Evolutionary conservation across 2,797 vertebrate species (phyloP), one percentile per base, ranked within the genome.

Genomic region (Lophotriccus pileatus): DNA sequence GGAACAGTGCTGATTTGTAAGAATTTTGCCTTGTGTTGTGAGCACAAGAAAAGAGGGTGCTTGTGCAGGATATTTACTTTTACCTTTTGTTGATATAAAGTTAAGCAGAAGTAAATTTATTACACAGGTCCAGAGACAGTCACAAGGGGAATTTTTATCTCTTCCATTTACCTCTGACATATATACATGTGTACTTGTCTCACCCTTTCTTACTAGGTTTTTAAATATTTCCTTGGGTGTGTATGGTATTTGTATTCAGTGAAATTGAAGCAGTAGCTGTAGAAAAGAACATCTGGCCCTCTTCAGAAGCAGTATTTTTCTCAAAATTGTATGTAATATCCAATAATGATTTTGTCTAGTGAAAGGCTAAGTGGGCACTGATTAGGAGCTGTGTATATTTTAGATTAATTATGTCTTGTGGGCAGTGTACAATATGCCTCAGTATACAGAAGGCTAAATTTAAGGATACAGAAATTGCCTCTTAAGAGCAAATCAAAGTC

Each of bases 321-420:
- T 77, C 60, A 58, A 82, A 97, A 92, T 91, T 94, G 19, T 85
- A 41, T 72, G 47, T 89, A 90, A 80, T 95, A 83, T 68, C 75
- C 79, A 85, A n/a, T 90, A 92, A 89, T 89, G 44, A 85, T 91
- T 93, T 79, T 80, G 47, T 84, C 53, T 84, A 84, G n/a, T 55
- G 66, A 90, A 95, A 92, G 87, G 50, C 68, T 74, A 78, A 93
- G 80, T 56, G 67, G 90, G 73, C 53, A 64, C 56, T 94, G 93
- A 95, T 92, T 92, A 83, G 78, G 28, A 80, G 23, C 84, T 85
- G 56, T 89, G 78, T 95, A 47, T 94, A 80, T 95, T 93, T 94
- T 85, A 81, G 50, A 94, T 80, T 83, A 92, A 93, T 95, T 91
- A 80, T 85, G 81, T 93, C 84, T 92, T 93, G 43, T 95, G 95